Percentiles rank a stretch among this genome's conserved stretches.
These are phyloP conservation scores for Agrenia bidenticulata DNA, from an alignment of 2,888 invertebrate genomes.

Conservation along the genomic window DNA sequence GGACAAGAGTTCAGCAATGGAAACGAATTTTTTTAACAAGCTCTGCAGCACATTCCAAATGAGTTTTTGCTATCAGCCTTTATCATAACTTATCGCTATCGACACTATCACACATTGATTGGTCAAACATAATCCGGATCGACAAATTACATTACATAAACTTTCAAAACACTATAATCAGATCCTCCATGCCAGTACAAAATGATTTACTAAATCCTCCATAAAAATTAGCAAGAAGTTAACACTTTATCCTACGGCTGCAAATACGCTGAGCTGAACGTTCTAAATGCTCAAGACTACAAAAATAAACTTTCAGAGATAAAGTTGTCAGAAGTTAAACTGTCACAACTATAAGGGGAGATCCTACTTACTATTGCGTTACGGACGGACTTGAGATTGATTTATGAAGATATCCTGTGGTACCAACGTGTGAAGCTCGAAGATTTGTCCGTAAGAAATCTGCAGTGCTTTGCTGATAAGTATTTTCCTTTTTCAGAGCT, in stretches of 20 bases:
- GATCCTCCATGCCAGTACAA: no score
- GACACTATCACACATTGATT: no score
- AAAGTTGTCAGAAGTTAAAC: no score
- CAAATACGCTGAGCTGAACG: no score
- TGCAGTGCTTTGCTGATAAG: slow-evolving; percentile 27
- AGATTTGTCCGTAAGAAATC: slow-evolving; percentile 42
- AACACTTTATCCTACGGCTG: no score
- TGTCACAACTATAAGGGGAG: neutral
- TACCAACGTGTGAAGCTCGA: slow-evolving; percentile 46
- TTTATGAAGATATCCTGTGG: slow-evolving; percentile 50
- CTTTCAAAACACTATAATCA: no score
- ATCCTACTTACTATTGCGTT: slow-evolving; percentile 46
- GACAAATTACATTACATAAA: neutral
- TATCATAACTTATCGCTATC: slow-evolving; percentile 1
- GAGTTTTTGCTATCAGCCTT: neutral
- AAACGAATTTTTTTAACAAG: no score
- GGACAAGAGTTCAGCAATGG: no score
- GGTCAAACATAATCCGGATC: slow-evolving; percentile 9
- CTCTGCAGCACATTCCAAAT: neutral
- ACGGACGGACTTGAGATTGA: slow-evolving; percentile 52
- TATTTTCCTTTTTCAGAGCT: slow-evolving; percentile 26
- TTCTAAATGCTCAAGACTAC: no score
- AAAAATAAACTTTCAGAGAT: no score
- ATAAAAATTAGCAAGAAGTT: no score
- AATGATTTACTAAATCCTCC: no score